Percentiles rank a stretch among this genome's conserved stretches.
phyloP scores from a whole-genome alignment of 2,113 vertebrate species.

The Phaethornis superciliosus region DNA sequence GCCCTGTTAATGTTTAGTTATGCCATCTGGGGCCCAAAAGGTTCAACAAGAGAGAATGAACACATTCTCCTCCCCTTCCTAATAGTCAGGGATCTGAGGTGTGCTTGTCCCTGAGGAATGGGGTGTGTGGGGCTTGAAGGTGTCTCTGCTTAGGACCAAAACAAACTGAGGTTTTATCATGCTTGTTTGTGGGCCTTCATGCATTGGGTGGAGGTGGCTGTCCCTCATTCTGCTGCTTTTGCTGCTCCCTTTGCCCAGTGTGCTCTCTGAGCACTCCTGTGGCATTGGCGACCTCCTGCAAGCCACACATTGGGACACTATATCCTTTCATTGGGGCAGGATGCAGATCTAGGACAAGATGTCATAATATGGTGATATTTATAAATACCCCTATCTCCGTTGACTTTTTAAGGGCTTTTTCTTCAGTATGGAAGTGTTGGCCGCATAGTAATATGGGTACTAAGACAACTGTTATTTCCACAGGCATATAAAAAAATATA shows the following conservation, averaged over 20 bases:
- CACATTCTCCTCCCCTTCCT: not conserved
- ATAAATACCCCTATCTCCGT: not conserved
- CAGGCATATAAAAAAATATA: not conserved
- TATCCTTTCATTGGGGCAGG: not conserved
- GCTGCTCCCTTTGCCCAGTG: not conserved
- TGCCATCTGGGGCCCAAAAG: fast-evolving
- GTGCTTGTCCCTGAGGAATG: not conserved
- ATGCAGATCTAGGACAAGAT: not conserved
- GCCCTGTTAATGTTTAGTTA: not conserved
- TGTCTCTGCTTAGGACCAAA: not conserved
- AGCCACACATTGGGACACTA: fast-evolving
- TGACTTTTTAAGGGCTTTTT: not conserved
- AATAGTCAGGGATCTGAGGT: not conserved
- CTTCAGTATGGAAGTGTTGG: not conserved
- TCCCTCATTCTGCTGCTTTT: fast-evolving
- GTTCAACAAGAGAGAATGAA: not conserved
- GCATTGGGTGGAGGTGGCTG: not conserved
- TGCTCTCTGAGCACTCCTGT: not conserved
- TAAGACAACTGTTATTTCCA: not conserved
- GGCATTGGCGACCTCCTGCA: not conserved
- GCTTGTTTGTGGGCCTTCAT: not conserved
- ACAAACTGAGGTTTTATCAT: fast-evolving
- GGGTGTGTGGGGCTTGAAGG: not conserved
- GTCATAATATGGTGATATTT: not conserved
- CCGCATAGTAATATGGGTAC: not conserved